Conservation (phyloP, 1,140 invertebrate genomes). For the Monochamus saltuarius region DNA sequence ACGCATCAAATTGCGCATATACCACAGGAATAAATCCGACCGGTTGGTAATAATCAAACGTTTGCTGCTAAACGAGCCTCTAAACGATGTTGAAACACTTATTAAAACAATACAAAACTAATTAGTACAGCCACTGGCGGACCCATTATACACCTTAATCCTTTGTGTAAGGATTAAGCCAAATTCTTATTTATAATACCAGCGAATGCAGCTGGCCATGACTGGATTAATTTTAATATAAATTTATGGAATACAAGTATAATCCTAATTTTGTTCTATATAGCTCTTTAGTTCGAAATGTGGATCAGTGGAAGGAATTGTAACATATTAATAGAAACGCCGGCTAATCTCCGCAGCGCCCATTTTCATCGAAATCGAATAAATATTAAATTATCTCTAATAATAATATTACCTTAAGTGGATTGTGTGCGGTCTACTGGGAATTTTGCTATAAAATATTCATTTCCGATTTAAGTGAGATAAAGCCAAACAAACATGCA, state of each 20-base stretch:
- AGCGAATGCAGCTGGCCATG: neutral
- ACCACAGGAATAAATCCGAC: neutral
- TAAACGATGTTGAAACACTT: neutral
- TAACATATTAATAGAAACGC: conserved; percentile 15
- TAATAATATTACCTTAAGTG: conserved; percentile 21
- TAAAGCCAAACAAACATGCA: too few species aligned
- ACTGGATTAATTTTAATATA: conserved; percentile 16
- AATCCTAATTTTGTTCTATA: conserved; percentile 1
- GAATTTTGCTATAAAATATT: conserved; percentile 16
- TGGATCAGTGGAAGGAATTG: conserved; percentile 1
- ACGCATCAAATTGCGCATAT: conserved; percentile 3
- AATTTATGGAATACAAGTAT: conserved; percentile 17
- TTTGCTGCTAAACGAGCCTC: too few species aligned
- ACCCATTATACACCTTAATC: conserved; percentile 12
- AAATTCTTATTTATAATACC: conserved; percentile 20
- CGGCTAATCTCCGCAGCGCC: conserved; percentile 12
- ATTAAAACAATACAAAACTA: conserved; percentile 14
- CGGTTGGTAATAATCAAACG: too few species aligned
- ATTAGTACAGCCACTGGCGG: conserved; percentile 10
- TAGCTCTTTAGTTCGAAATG: neutral
- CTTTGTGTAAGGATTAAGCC: neutral
- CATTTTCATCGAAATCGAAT: conserved; percentile 18
- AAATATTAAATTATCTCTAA: conserved; percentile 21
- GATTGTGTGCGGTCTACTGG: conserved; percentile 6
- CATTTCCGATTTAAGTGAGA: neutral